A percentile compares a stretch with the other conserved stretches of the same genome.
phyloP scores from a whole-genome alignment of 1,140 invertebrate species.

The Pachyrhynchus sulphureomaculatus region DNA sequence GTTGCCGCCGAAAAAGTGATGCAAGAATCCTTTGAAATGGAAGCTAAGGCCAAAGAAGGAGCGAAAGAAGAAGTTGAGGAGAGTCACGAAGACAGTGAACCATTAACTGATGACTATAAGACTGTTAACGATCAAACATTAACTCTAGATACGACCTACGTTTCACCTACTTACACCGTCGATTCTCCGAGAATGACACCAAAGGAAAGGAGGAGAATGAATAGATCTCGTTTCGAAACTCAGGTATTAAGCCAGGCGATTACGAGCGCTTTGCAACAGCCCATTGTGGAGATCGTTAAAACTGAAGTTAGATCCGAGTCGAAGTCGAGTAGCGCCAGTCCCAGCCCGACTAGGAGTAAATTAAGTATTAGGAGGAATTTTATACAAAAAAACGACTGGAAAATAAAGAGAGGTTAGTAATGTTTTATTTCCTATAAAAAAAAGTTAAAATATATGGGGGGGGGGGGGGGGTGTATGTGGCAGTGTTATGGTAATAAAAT shows the following conservation, averaged over 20 bases:
- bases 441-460: no score
- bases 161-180: slow-evolving; percentile 24
- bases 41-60: slow-evolving; percentile 6
- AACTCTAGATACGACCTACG: neutral
- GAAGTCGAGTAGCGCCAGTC: slow-evolving; percentile 10
- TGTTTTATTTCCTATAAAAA: no score
- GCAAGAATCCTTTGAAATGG: slow-evolving; percentile 41
- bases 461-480: no score
- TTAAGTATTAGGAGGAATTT: slow-evolving; percentile 52
- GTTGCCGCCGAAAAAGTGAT: slow-evolving; percentile 62
- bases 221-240: slow-evolving; percentile 69
- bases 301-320: slow-evolving; percentile 6
- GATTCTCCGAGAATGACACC: slow-evolving; percentile 56
- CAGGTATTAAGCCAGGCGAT: slow-evolving; percentile 57
- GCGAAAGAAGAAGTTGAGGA: no score
- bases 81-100: slow-evolving; percentile 6
- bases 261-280: slow-evolving; percentile 17
- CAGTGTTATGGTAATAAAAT: no score
- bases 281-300: neutral
- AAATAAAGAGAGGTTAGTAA: slow-evolving; percentile 58
- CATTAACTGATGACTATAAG: slow-evolving; percentile 43
- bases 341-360: slow-evolving; percentile 38
- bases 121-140: slow-evolving; percentile 37
- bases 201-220: slow-evolving; percentile 67
- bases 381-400: slow-evolving; percentile 59